Evolutionary conservation across 92 coral and sea anemone genomes (phyloP), one percentile per base, ranked within the genome.

Genomic region (Pocillopora grandis): DNA sequence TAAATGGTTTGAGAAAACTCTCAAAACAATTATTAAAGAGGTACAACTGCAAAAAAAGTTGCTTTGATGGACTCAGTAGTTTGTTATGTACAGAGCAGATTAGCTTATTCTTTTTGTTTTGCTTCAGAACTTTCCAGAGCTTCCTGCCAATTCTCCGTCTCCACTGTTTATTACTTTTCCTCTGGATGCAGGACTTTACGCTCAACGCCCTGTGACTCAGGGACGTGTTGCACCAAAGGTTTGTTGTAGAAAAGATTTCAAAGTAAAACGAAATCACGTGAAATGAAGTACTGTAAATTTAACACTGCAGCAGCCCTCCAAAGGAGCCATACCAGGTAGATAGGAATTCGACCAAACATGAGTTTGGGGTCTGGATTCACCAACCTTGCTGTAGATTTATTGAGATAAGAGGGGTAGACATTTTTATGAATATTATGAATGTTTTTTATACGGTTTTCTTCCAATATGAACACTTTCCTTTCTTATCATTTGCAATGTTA

Each of bases 131-230:
- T 97, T 97, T 66, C 97, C 99, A 0, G 88, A 92, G 63, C 87
- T 94, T 31, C 93, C 95, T 55, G 99, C 98, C 82, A 97, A 96
- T 87, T 90, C 95, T 62, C 99, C 99, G 3, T 88, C 98, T 67
- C 93, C 94, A n/a, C 84, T 92, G 76, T 97, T 97, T 64, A 90
- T 97, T 64, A 97, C 99, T 21, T 97, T 97, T 66, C 86, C 98
- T 2, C 67, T 93, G 76, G 99, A 97, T 73, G 83, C 96, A 0
- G 90, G 89, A 56, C 78, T 92, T 72, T 97, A 70, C 56, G 80
- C 97, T 64, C 89, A 92, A 58, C 91, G 99, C 63, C 91, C 99
- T 36, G 92, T 87, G 42, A 88, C 98, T 1, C 98, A 95, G 57
- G 87, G 95, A 8, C 94, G 98, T 48, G 76, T 87, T 5, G 82